Evolutionary conservation across 2,797 vertebrate genomes (phyloP).

Genomic region (Eulemur coronatus): DNA sequence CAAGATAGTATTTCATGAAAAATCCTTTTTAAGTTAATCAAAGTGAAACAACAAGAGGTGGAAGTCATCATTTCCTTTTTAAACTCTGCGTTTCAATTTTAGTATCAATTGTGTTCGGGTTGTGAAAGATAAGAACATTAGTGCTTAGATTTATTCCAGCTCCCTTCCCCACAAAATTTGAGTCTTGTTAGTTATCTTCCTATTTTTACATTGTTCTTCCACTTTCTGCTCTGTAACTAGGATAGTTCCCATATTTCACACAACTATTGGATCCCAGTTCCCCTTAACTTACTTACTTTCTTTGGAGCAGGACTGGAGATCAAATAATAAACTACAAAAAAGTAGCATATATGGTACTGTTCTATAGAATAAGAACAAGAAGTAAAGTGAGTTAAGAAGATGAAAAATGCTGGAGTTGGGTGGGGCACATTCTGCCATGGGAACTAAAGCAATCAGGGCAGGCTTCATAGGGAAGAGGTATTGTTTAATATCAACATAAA

Average conservation of each 20-base stretch:
- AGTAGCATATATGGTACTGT: background rate
- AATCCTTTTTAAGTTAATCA: background rate
- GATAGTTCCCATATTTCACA: background rate
- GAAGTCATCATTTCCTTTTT: background rate
- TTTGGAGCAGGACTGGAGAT: background rate
- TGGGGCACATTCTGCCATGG: background rate
- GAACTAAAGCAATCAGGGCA: background rate
- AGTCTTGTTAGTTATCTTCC: background rate
- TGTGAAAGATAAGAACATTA: background rate
- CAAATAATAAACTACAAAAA: background rate
- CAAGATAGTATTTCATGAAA: background rate
- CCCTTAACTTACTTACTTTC: background rate
- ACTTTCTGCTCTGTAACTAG: background rate
- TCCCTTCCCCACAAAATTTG: background rate
- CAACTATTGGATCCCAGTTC: background rate
- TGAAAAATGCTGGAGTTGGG: rapidly evolving
- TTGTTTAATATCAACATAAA: background rate
- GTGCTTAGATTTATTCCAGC: background rate
- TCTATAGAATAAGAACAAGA: background rate
- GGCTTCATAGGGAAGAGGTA: background rate
- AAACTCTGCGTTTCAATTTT: background rate
- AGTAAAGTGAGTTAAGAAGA: background rate
- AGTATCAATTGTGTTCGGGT: background rate
- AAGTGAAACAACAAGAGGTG: background rate
- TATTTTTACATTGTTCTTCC: background rate